These are phyloP conservation scores for Catharus minimus DNA, from an alignment of 2,113 vertebrate species.

Conservation along the genomic window DNA sequence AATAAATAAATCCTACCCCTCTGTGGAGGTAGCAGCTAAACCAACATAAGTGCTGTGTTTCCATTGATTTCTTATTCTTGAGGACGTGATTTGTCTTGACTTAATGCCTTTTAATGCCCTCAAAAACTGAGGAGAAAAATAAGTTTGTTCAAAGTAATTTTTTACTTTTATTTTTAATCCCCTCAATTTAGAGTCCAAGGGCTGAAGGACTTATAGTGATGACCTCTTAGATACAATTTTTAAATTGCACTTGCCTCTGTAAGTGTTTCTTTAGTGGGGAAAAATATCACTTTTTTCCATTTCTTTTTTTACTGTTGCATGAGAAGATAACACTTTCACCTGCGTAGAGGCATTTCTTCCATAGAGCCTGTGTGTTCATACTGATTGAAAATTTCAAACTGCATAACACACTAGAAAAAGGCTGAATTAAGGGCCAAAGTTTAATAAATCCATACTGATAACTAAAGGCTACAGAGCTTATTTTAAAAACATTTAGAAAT, in stretches of 20 bases:
- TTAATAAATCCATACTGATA: conserved; percentile 78
- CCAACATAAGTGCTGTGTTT: conserved; percentile 88
- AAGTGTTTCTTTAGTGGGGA: conserved; percentile 81
- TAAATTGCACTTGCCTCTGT: conserved; percentile 99
- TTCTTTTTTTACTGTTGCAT: conserved; percentile 76
- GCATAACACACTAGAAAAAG: conserved; percentile 79
- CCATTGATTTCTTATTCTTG: conserved; percentile 82
- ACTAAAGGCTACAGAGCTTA: conserved; percentile 80
- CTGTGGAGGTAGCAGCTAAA: conserved; percentile 85
- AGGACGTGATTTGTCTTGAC: conserved; percentile 83
- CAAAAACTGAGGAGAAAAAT: conserved; percentile 87
- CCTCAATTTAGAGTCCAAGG: conserved; percentile 99
- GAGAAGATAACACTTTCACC: conserved; percentile 77
- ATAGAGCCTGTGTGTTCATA: conserved; percentile 78
- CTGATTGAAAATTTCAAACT: conserved; percentile 72
- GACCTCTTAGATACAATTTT: conserved; percentile 92
- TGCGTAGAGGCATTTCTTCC: conserved; percentile 78
- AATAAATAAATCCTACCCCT: conserved; percentile 90
- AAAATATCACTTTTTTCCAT: conserved; percentile 63
- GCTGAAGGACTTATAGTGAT: conserved; percentile 95
- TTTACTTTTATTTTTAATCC: conserved; percentile 86
- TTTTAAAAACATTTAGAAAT: conserved; percentile 76
- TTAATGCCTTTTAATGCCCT: conserved; percentile 82
- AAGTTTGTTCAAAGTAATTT: conserved; percentile 80
- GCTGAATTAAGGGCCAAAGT: conserved; percentile 80